Conservation (phyloP, 2,888 invertebrate genomes). For the Diarsia mendica region DNA sequence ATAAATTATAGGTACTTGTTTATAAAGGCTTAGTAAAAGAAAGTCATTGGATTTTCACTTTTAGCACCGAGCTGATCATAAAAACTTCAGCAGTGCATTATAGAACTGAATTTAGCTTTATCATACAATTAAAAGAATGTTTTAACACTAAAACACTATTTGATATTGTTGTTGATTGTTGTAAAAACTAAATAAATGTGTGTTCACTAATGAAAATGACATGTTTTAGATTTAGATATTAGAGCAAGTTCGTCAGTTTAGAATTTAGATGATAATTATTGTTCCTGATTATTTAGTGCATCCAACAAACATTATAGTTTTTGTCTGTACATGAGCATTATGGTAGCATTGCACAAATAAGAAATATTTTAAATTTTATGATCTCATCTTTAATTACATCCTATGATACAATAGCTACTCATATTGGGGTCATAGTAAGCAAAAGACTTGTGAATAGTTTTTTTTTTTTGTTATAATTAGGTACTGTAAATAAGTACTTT, state of each 20-base stretch:
- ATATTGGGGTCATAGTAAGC: neutral
- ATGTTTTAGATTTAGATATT: conserved; percentile 2
- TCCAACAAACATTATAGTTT: neutral
- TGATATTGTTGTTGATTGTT: conserved; percentile 18
- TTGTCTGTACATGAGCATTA: neutral
- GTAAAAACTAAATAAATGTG: neutral
- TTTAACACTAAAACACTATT: neutral
- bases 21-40: neutral
- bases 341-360: neutral
- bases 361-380: no score
- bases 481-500: no score
- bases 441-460: no score
- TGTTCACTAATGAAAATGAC: neutral
- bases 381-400: no score
- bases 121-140: conserved; percentile 9
- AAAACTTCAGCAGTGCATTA: no score
- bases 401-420: neutral
- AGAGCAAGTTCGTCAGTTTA: neutral
- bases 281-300: conserved; percentile 23
- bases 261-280: neutral
- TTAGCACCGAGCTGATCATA: neutral
- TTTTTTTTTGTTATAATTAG: no score
- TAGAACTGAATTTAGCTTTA: neutral
- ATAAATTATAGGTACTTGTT: neutral
- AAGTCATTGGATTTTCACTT: neutral